phyloP scores from a whole-genome alignment of 53 echinoderm and acorn worm species.

The Mesocentrotus franciscanus region DNA sequence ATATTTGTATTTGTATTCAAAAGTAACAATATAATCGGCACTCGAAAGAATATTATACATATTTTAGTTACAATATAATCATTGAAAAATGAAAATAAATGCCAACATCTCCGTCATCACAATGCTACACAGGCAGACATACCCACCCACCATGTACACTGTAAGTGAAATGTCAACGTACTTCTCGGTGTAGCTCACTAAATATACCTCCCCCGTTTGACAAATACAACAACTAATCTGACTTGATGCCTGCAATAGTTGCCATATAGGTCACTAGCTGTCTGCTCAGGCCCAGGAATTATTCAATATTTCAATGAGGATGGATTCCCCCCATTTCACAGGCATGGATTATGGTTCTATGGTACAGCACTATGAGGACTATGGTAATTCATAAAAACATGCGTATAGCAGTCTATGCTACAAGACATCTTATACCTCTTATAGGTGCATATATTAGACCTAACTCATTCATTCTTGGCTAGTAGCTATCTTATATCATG shows the following conservation, averaged over 20 bases:
- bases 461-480: too few relatives aligned
- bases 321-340: not conserved
- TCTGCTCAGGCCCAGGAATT: not conserved
- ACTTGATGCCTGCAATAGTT: conserved; percentile 37
- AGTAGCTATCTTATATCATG: too few relatives aligned
- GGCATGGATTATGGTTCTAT: not conserved
- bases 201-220: conserved; percentile 55
- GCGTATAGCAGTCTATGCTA: not conserved
- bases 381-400: conserved; percentile 2
- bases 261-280: conserved; percentile 27
- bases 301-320: conserved; percentile 12
- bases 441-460: not conserved
- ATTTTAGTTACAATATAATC: not conserved
- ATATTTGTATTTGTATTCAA: not conserved
- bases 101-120: not conserved
- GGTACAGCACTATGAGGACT: not conserved
- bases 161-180: conserved; percentile 42
- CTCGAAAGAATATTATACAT: not conserved
- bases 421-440: not conserved
- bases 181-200: conserved; percentile 6
- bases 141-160: not conserved
- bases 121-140: not conserved
- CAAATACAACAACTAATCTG: conserved; percentile 43
- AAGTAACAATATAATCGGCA: not conserved
- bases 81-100: not conserved